Base-by-base conservation (phyloP, 2,113 vertebrate species). In the Atrichornis clamosus region DNA sequence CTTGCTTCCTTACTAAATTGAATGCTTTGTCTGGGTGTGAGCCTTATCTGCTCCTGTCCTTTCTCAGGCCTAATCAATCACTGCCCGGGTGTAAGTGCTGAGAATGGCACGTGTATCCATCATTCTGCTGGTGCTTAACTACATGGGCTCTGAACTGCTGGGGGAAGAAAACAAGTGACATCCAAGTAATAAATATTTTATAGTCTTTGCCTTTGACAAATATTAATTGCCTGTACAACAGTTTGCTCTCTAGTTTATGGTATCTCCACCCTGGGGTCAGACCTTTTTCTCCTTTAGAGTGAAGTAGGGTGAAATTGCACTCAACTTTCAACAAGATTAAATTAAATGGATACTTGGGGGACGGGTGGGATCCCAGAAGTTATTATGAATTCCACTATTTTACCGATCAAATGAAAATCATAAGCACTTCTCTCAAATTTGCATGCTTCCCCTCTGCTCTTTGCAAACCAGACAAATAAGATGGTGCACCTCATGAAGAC, bases 41-140 rank as follows among this genome's bases (percentile, higher is more conserved):
- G 52, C 23, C 77, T 89, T 68, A 87, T 75, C 84, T 89, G 28
- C 15, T 87, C 26, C 41, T 72, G 89, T 84, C 26, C 44, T 78
- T 91, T 89, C 70, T 84, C 53, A 35, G 15, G n/a, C 37, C 18
- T 68, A 94, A 96, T 96, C 89, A 89, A 82, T 96, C 95, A 89
- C 13, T 79, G 53, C 37, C 77, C 53, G 56, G 32, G 32, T 53
- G 35, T 58, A 84, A 95, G 89, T 90, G 56, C 50, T 83, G 75
- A 83, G 90, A 84, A 33, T 80, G 83, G 82, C 83, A 92, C 4
- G 0, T 88, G 50, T 86, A 94, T 95, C 90, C 67, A 96, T 95
- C 95, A 95, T 95, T 85, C 78, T 76, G 55, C 53, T 85, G 55
- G 32, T 46, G 26, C 58, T 85, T 93, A 77, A 91, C 44, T 81